Evolutionary conservation across 2,888 invertebrate genomes (phyloP), one percentile per base, ranked within the genome.

Genomic region (Diarsia dahlii): DNA sequence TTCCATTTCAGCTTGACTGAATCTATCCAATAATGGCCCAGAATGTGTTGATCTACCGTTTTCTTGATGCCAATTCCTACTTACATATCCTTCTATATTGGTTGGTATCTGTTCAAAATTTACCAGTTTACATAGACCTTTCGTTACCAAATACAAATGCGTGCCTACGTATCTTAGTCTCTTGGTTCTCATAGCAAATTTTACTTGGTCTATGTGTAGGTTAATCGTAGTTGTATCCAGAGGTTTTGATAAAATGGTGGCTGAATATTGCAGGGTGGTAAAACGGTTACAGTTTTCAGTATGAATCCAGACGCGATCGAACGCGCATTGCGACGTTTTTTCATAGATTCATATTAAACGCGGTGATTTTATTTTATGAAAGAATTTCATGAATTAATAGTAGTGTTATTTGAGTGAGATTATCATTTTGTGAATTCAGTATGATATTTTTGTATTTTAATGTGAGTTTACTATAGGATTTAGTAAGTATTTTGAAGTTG

Each of bases 281-380:
- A 81, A 80, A 74, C 74, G 74, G 87, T 89, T 92, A 91, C 92
- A 91, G 90, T 82, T 91, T 92, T 93, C 94, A 94, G 94, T 94
- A 15, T 62, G 83, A 68, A 65, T 45, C 78, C 80, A 74, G 90
- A 84, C 87, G 91, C 90, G 92, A 71, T 74, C 80, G 88, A 80
- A 87, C 84, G 76, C 92, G 93, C 92, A 92, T 88, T 91, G 92
- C 91, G 89, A 84, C 50, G 46, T 72, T 80, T 72, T 83, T 78
- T 74, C 62, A 12, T 71, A 18, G 13, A 62, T 28, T 50, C 28
- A 45, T 58, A 3, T n/a, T n/a, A 15, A 48, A 72, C 45, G 50
- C 28, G 20, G 62, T 71, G 52, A 34, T 0, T 45, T 52, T 52
- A 39, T 39, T 45, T 65, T 15, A 15, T 13, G 10, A 58, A 28